phyloP scores from a whole-genome alignment of 2,888 invertebrate genomes.

The Acrocyrtus sp. region DNA sequence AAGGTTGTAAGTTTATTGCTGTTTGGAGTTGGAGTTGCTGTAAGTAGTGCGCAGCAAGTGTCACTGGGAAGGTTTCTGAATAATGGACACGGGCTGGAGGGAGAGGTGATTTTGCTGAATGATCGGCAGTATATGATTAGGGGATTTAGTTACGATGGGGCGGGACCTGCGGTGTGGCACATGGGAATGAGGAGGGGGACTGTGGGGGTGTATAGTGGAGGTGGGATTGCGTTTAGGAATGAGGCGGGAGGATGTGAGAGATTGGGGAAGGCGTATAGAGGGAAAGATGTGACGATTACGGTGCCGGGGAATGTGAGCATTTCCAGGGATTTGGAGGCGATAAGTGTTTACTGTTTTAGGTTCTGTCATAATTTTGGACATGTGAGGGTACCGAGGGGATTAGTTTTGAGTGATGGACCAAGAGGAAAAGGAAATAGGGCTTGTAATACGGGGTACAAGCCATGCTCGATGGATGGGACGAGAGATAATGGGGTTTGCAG shows the following conservation, averaged over 20 bases:
- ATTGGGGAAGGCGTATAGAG: constrained; percentile 11
- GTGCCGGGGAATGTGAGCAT: constrained; percentile 22
- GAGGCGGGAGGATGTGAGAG: constrained; percentile 23
- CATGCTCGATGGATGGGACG: constrained; percentile 13
- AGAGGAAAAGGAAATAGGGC: constrained; percentile 67
- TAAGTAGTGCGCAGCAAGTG: too few relatives aligned
- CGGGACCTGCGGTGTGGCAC: constrained; percentile 36
- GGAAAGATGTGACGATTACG: constrained; percentile 20
- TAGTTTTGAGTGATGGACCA: constrained; percentile 90
- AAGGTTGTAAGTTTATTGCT: too few relatives aligned
- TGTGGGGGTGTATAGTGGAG: constrained; percentile 30
- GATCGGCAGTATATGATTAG: constrained; percentile 29
- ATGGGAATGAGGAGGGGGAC: constrained; percentile 47
- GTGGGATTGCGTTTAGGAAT: constrained; percentile 31
- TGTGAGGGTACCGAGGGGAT: constrained; percentile 83
- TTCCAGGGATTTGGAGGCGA: constrained; percentile 83
- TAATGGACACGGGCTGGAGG: constrained; percentile 33
- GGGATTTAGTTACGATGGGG: constrained; percentile 31
- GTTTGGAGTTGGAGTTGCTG: too few relatives aligned
- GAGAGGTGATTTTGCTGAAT: constrained; percentile 32
- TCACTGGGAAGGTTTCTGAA: constrained; percentile 30
- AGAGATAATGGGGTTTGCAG: constrained; percentile 20
- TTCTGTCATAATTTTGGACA: constrained; percentile 91
- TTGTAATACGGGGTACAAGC: constrained; percentile 7
- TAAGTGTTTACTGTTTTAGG: constrained; percentile 90